Evolutionary conservation across 2,113 vertebrate genomes (phyloP), one percentile per base, ranked within the genome.

Genomic region (Scolopax mira): DNA sequence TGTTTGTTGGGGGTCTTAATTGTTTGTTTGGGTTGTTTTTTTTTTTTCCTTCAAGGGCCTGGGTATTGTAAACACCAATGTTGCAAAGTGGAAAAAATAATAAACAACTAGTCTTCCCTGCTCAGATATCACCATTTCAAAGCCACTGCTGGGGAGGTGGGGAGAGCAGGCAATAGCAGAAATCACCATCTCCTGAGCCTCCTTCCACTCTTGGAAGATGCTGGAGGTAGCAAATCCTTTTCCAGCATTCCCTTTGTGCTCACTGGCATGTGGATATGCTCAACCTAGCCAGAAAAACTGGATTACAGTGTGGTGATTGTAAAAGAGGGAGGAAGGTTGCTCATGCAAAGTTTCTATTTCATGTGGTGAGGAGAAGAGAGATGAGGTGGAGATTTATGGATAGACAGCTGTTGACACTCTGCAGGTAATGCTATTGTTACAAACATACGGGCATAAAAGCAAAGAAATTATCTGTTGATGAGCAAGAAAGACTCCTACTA

Each of bases 211-310:
- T 24, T 48, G 17, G 5, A 12, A 84, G 79, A 48, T 39, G 64
- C 55, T 94, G 52, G 71, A 84, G 52, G 86, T 64, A 87, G 70
- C 30, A 81, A 89, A 58, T 71, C 39, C 21, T 79, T 79, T 78
- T 89, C 65, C 52, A 86, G 23, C 42, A 60, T 78, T 86, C 72
- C 44, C 48, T 87, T 84, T 84, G 55, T 52, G 39, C 61, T 87
- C 52, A 28, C 14, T 67, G 48, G 44, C 48, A 42, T 35, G 35
- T 79, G 73, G 51, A 78, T 87, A 48, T 0, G 2, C 77, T 92
- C 65, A 91, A 18, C 30, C 55, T 42, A 94, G 86, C 91, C 61
- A 94, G 93, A 94, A 96, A 97, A 93, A 96, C 64, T 71, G 80
- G 89, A 87, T 81, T 84, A 48, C 27, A 16, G 35, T 11, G n/a